Percentiles rank a stretch among this genome's conserved stretches.
Evolutionary conservation across 2,113 vertebrate genomes (phyloP).

Genomic region (Thunnus maccoyii): DNA sequence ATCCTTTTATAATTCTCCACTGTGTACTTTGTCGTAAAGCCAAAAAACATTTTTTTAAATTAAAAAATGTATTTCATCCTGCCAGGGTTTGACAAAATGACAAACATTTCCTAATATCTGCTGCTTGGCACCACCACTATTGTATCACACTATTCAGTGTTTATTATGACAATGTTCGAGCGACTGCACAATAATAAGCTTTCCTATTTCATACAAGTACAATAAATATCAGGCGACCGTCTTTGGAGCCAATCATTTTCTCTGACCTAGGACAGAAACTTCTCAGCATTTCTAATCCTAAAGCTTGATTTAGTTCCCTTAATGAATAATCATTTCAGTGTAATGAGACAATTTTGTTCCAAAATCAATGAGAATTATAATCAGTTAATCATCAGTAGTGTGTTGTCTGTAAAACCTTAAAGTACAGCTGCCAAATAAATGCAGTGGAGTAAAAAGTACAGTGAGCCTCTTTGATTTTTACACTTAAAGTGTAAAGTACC

Average conservation of each 20-base stretch:
- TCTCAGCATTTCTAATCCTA: neutral
- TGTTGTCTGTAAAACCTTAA: too few relatives aligned
- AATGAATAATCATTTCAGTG: neutral
- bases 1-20: conserved; percentile 58
- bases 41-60: conserved; percentile 54
- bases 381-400: neutral
- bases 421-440: too few relatives aligned
- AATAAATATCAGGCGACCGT: conserved; percentile 42
- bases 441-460: too few relatives aligned
- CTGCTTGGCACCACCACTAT: conserved; percentile 13
- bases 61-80: conserved; percentile 76
- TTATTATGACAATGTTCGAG: conserved; percentile 45
- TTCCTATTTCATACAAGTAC: conserved; percentile 25
- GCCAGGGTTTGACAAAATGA: conserved; percentile 68
- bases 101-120: conserved; percentile 63
- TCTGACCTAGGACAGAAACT: conserved; percentile 16
- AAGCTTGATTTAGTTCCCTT: neutral
- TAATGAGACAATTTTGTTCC: neutral
- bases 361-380: neutral
- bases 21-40: conserved; percentile 52
- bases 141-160: conserved; percentile 47
- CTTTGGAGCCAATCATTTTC: conserved; percentile 18
- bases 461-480: too few relatives aligned
- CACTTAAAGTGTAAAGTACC: neutral
- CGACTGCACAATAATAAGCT: conserved; percentile 19